A percentile compares a stretch with the other conserved stretches of the same genome.
These are phyloP conservation scores for Stegastes partitus DNA, from an alignment of 2,113 vertebrate species.

Conservation along the genomic window DNA sequence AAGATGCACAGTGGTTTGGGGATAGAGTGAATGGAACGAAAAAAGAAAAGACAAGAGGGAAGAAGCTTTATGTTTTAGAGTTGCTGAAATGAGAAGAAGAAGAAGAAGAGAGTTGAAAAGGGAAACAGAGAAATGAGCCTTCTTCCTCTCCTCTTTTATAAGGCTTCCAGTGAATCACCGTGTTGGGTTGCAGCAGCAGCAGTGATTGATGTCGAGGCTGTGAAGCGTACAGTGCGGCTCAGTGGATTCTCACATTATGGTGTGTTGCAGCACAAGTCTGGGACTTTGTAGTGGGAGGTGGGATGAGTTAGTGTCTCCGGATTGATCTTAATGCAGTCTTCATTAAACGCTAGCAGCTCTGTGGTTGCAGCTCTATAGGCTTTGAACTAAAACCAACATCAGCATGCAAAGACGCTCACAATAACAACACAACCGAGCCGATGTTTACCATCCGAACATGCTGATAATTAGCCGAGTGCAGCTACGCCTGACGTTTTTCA, in stretches of 20 bases:
- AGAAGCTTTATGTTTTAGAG: conserved; percentile 10
- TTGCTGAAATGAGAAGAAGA: conserved; percentile 1
- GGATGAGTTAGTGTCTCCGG: neutral
- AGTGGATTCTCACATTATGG: neutral
- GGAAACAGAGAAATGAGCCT: neutral
- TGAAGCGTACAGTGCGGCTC: neutral
- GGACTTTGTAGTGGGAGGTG: neutral
- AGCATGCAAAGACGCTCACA: too few species aligned
- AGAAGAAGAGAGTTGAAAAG: neutral
- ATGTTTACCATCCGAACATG: too few species aligned
- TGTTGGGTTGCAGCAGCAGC: conserved; percentile 4
- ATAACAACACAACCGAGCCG: too few species aligned
- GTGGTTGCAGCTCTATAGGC: too few species aligned
- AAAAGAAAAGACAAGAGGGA: neutral
- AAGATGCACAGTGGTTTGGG: conserved; percentile 14
- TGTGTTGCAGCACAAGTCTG: neutral
- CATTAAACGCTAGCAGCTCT: neutral
- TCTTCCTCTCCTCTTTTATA: neutral
- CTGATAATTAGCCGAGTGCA: too few species aligned
- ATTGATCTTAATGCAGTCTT: neutral
- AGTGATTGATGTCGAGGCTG: conserved; percentile 8
- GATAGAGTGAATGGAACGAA: conserved; percentile 7
- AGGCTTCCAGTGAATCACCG: conserved; percentile 10
- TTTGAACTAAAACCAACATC: too few species aligned
- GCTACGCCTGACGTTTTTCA: too few species aligned